phyloP scores from a whole-genome alignment of 35 echinoderm and acorn worm genomes.

The Patiria miniata region DNA sequence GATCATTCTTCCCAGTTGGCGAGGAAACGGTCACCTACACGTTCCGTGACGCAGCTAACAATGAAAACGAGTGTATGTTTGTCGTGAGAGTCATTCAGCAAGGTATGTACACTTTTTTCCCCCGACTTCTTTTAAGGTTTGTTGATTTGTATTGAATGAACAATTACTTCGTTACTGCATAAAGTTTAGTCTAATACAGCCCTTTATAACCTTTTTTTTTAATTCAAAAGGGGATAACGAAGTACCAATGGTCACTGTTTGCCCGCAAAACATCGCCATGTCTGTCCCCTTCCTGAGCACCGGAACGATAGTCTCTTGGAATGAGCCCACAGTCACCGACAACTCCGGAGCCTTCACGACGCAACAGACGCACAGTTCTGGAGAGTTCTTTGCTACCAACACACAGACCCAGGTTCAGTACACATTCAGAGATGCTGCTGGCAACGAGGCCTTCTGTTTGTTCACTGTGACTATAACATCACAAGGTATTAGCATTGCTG shows the following conservation, averaged over 20 bases:
- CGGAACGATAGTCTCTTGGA: conserved; percentile 44
- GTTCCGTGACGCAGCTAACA: conserved; percentile 46
- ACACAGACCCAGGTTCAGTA: conserved; percentile 20
- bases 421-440: conserved; percentile 18
- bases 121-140: neutral
- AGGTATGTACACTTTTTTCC: neutral
- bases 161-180: too few species aligned
- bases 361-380: conserved; percentile 32
- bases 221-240: conserved; percentile 37
- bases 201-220: neutral
- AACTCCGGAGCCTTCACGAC: conserved; percentile 44
- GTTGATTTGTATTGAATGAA: too few species aligned
- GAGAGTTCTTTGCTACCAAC: conserved; percentile 35
- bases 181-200: neutral
- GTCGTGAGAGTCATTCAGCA: conserved; percentile 41
- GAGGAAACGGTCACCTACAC: conserved; percentile 23
- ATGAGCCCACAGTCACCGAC: conserved; percentile 50
- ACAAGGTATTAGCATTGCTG: too few species aligned
- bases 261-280: conserved; percentile 47
- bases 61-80: conserved; percentile 52
- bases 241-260: conserved; percentile 37
- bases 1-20: conserved; percentile 46
- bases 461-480: conserved; percentile 46
- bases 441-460: conserved; percentile 29
- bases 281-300: conserved; percentile 47